phyloP scores from a whole-genome alignment of 2,888 invertebrate genomes.

The Campoplex nolae region DNA sequence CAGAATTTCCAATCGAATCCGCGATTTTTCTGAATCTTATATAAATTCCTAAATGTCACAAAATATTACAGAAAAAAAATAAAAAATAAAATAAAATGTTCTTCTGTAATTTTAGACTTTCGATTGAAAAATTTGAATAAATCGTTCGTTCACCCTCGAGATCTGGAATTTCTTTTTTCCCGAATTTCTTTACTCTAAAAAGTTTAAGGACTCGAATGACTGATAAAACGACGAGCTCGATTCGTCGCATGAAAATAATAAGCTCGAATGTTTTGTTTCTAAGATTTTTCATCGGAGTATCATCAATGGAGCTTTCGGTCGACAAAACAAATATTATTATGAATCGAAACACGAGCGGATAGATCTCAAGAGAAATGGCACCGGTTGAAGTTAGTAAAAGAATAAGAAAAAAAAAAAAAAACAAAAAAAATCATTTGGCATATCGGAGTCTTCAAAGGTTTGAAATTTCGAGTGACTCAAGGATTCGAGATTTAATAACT shows the following conservation, averaged over 20 bases:
- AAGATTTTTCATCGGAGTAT: slow-evolving; percentile 3
- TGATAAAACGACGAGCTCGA: background rate
- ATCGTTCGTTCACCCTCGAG: too few species aligned
- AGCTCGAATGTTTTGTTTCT: background rate
- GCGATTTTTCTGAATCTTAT: background rate
- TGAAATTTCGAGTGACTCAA: slow-evolving; percentile 22
- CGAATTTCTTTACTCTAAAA: background rate
- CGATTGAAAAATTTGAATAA: too few species aligned
- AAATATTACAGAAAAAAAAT: background rate
- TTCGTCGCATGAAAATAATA: background rate
- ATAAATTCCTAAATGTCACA: background rate
- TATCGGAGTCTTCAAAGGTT: slow-evolving; percentile 37
- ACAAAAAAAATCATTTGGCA: background rate
- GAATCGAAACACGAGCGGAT: background rate
- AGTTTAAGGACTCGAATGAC: background rate
- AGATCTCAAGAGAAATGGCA: background rate
- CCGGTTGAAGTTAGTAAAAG: background rate
- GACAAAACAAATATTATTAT: background rate
- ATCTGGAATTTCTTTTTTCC: background rate
- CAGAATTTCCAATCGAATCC: background rate
- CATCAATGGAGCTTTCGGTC: background rate
- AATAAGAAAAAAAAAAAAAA: background rate
- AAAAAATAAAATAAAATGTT: too few species aligned
- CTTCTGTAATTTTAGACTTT: background rate
- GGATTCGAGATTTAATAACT: slow-evolving; percentile 24